Percentiles rank a stretch among this genome's conserved stretches.
Evolutionary conservation across 2,797 vertebrate species (phyloP).

Genomic region (Natrix natrix): DNA sequence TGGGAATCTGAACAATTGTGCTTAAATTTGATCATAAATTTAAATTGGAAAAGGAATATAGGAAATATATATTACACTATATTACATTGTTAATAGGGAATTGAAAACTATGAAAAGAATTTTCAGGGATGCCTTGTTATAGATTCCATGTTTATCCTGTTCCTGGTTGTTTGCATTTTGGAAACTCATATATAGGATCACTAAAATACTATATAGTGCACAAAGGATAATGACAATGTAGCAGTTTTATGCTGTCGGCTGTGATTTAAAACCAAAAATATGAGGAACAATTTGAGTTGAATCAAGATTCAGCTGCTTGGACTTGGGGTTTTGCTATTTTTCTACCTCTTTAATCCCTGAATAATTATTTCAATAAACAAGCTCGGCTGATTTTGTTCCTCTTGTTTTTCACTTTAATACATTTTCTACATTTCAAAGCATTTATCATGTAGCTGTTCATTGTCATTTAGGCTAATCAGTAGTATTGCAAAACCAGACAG

Average conservation of each 20-base stretch:
- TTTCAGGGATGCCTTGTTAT: background rate
- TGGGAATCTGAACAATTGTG: background rate
- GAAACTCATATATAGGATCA: background rate
- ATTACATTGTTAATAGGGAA: background rate
- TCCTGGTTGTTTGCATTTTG: background rate
- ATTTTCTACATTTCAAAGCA: conserved; percentile 44
- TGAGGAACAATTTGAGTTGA: background rate
- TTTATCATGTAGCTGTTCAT: conserved; percentile 51
- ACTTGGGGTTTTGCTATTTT: background rate
- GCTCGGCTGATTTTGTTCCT: conserved; percentile 19
- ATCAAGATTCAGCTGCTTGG: background rate
- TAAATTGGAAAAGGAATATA: background rate
- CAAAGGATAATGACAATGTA: background rate
- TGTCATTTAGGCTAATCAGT: conserved; percentile 39
- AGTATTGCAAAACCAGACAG: conserved; percentile 24
- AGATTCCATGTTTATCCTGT: background rate
- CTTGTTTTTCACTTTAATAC: conserved; percentile 31
- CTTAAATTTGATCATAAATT: background rate
- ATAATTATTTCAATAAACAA: conserved; percentile 27
- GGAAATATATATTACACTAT: background rate
- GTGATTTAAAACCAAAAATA: background rate
- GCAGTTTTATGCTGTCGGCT: background rate
- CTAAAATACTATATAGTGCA: background rate
- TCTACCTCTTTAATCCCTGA: conserved; percentile 25
- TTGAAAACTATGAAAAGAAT: background rate